Evolutionary conservation across 2,113 vertebrate species (phyloP).

Genomic region (Gopherus evgoodei): DNA sequence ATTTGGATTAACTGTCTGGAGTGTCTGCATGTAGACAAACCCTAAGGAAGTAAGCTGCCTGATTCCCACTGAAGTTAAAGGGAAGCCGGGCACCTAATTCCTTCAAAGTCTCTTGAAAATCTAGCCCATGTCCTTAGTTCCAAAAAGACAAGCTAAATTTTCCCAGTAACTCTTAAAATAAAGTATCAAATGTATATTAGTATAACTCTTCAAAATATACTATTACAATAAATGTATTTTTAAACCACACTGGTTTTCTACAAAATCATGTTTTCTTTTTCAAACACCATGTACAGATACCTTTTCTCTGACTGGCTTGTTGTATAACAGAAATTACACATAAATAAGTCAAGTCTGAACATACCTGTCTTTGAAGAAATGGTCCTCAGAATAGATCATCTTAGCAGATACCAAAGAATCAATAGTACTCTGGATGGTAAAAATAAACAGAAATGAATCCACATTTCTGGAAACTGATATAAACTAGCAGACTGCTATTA

Average conservation of each 20-base stretch:
- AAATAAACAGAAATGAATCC: conserved; percentile 64
- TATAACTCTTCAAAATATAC: neutral
- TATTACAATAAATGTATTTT: neutral
- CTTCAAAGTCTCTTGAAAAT: neutral
- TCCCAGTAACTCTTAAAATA: neutral
- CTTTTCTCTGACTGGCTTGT: conserved; percentile 55
- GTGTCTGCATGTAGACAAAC: neutral
- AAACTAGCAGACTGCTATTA: conserved; percentile 71
- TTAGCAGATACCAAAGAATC: conserved; percentile 70
- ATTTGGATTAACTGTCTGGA: neutral
- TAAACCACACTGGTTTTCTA: conserved; percentile 53
- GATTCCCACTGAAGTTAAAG: neutral
- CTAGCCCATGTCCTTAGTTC: neutral
- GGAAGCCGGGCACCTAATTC: neutral
- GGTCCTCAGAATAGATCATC: conserved; percentile 59
- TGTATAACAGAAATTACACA: conserved; percentile 46
- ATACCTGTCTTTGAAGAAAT: conserved; percentile 69
- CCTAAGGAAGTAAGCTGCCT: neutral
- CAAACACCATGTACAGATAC: conserved; percentile 48
- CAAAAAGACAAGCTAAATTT: neutral
- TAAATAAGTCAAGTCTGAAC: conserved; percentile 68
- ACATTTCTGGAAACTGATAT: conserved; percentile 63
- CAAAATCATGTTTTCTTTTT: conserved; percentile 52
- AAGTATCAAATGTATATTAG: neutral
- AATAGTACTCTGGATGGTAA: conserved; percentile 54